Conservation (phyloP, 2,888 invertebrate genomes). For the Odontothrips loti region DNA sequence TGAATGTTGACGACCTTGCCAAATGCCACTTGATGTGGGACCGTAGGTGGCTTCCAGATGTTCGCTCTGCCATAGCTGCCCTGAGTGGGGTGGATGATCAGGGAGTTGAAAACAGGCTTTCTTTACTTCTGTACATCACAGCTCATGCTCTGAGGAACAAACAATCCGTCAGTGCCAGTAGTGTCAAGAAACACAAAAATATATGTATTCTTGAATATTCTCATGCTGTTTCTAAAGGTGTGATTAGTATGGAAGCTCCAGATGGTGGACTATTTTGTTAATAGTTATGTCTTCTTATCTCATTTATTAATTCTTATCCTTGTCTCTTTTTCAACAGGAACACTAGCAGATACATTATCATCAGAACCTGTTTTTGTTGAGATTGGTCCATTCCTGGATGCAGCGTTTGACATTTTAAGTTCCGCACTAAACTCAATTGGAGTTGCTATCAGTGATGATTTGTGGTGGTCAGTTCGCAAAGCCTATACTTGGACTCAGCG, state of each 20-base stretch:
- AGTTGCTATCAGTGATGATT: not conserved
- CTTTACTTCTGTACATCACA: conserved; percentile 50
- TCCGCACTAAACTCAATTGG: not conserved
- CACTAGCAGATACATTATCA: not conserved
- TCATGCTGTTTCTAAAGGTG: conserved; percentile 46
- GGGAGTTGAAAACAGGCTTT: conserved; percentile 48
- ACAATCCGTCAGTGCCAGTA: not conserved
- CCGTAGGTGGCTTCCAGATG: conserved; percentile 36
- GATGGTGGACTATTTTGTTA: not conserved
- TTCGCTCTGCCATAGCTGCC: conserved; percentile 23
- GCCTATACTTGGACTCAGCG: not conserved
- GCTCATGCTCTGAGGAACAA: conserved; percentile 39
- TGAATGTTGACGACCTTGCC: not conserved
- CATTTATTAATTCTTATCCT: not conserved
- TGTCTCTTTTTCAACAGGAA: not conserved
- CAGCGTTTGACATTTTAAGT: not conserved
- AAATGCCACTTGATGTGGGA: conserved; percentile 41
- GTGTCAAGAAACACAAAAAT: conserved; percentile 37
- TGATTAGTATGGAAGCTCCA: conserved; percentile 30
- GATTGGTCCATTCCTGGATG: not conserved
- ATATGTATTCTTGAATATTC: conserved; percentile 54
- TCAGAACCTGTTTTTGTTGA: not conserved
- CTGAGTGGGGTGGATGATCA: conserved; percentile 36
- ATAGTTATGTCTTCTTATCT: conserved; percentile 23
- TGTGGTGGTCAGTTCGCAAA: conserved; percentile 10